These are phyloP conservation scores for Sebastes variabilis DNA, from an alignment of 2,797 vertebrate genomes.

Conservation along the genomic window DNA sequence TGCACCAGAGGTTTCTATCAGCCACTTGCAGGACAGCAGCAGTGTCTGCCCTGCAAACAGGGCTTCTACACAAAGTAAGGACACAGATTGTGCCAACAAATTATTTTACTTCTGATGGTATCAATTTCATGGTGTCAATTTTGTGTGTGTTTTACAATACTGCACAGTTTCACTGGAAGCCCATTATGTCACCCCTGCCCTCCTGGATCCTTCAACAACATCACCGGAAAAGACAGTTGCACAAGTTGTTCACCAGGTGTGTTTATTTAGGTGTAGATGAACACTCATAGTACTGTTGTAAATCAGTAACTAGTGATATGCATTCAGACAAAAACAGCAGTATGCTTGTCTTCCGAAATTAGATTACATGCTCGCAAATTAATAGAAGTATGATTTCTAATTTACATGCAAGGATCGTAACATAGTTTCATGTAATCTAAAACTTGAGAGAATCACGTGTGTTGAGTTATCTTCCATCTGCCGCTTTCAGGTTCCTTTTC, in stretches of 20 bases:
- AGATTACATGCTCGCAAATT: neutral
- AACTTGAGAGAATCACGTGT: neutral
- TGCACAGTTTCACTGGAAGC: constrained; percentile 81
- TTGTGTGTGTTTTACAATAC: neutral
- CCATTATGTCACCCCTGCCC: constrained; percentile 82
- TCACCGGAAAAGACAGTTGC: constrained; percentile 80
- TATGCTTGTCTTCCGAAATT: neutral
- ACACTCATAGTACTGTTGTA: neutral
- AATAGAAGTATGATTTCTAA: neutral
- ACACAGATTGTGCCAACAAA: neutral
- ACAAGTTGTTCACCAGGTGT: constrained; percentile 84
- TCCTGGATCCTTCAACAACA: constrained; percentile 81
- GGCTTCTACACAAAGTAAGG: constrained; percentile 87
- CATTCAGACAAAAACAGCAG: neutral
- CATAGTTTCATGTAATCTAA: neutral
- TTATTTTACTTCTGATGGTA: neutral
- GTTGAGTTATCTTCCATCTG: constrained; percentile 7
- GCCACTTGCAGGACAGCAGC: constrained; percentile 77
- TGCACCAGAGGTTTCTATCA: constrained; percentile 86
- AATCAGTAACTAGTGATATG: neutral
- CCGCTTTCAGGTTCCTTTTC: constrained; percentile 83
- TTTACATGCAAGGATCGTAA: neutral
- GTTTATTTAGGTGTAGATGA: constrained; percentile 1
- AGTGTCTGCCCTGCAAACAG: constrained; percentile 83
- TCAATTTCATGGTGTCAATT: neutral